Base-by-base conservation (phyloP, 2,113 vertebrate genomes). In the Oreocharis arfaki region DNA sequence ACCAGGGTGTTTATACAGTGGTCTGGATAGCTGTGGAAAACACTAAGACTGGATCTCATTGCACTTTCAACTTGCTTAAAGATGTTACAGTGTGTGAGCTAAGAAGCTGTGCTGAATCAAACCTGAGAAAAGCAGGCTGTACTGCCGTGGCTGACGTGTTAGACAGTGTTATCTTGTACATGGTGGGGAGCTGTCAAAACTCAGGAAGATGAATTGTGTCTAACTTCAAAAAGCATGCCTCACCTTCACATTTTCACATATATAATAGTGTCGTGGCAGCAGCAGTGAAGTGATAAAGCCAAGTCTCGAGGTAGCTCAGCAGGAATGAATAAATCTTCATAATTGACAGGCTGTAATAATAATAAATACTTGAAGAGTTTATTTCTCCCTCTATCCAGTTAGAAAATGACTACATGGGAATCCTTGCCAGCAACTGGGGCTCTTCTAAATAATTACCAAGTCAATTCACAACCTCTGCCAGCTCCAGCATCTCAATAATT, bases 351-450 rank as follows among this genome's bases (percentile, higher is more conserved):
- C 39, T 1, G 4, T 92, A 94, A 96, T 92, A 95, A 90, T 74
- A 97, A 94, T 96, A 97, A 97, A 94, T 92, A 90, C 13, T 10
- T 56, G 73, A 81, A 89, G 76, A 90, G 83, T 94, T 80, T 94
- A 89, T 95, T 96, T 95, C 63, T 95, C 88, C 83, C 89, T 97
- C 78, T 84, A 61, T 64, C 83, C 83, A 68, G 85, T 81, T 90
- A 92, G 90, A 89, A 96, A 85, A 77, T 59, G 26, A 82, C 74
- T 95, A 61, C 69, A 67, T 42, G 83, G 90, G 80, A 93, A 81
- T 75, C 83, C 63, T 89, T 7, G 2, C 50, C 53, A 85, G 83
- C 89, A 95, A 73, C 1, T 75, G 44, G 63, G 83, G 82, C 60
- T 83, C 73, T 89, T 95, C 80, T 91, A 76, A 87, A 93, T 95